Conservation (phyloP, 2,888 invertebrate genomes). For the Exephanes ischioxanthus region DNA sequence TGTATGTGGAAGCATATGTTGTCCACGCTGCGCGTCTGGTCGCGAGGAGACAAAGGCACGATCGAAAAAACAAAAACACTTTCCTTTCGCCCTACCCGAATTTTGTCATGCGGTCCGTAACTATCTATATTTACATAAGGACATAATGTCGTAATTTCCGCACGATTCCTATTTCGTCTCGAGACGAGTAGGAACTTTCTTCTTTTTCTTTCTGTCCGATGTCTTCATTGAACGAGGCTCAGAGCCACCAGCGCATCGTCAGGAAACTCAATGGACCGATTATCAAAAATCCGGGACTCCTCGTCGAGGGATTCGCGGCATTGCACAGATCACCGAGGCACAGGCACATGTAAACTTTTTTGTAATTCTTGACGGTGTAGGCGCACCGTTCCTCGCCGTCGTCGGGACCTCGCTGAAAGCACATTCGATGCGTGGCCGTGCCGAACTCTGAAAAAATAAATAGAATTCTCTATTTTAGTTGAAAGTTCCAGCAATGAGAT, state of each 20-base stretch:
- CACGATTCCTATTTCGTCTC: background rate
- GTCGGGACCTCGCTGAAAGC: slow-evolving; percentile 94
- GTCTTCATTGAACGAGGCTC: slow-evolving; percentile 33
- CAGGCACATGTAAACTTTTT: slow-evolving; percentile 95
- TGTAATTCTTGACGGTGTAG: slow-evolving; percentile 92
- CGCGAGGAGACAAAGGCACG: slow-evolving; percentile 3
- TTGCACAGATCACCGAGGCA: slow-evolving; percentile 96
- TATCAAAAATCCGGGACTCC: slow-evolving; percentile 61
- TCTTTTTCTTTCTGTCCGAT: background rate
- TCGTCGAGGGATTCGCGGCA: slow-evolving; percentile 75
- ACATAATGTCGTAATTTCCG: background rate
- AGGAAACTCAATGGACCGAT: slow-evolving; percentile 60
- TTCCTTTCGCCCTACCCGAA: slow-evolving; percentile 1
- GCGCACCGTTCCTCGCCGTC: slow-evolving; percentile 96
- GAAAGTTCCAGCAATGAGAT: background rate
- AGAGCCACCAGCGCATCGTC: slow-evolving; percentile 71
- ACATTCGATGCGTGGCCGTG: slow-evolving; percentile 94
- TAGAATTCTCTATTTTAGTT: background rate
- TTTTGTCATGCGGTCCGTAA: background rate
- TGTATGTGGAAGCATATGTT: background rate
- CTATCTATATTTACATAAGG: slow-evolving; percentile 54
- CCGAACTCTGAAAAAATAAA: slow-evolving; percentile 90
- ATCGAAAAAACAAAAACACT: slow-evolving; percentile 3
- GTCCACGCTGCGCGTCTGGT: background rate
- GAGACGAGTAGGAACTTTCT: slow-evolving; percentile 2